Evolutionary conservation across 1,140 invertebrate genomes (phyloP).

Genomic region (Meloidogyne hapla): DNA sequence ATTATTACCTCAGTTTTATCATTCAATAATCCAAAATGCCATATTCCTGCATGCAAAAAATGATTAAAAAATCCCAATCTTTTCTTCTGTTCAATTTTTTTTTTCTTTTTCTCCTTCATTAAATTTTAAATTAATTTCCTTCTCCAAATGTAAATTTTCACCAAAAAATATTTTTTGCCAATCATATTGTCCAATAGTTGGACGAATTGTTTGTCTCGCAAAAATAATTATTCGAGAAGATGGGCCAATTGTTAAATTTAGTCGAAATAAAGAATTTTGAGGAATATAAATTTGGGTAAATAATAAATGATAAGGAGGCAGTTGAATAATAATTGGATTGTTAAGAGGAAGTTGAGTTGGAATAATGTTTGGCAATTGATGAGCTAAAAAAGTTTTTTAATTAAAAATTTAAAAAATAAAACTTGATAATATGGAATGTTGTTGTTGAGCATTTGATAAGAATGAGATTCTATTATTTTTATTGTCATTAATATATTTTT

Average conservation of each 20-base stretch:
- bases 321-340: constrained; percentile 5
- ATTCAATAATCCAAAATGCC: constrained; percentile 49
- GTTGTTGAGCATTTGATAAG: constrained; percentile 5
- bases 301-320: constrained; percentile 15
- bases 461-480: neutral
- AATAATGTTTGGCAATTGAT: neutral
- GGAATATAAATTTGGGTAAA: constrained; percentile 13
- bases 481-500: neutral
- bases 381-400: neutral
- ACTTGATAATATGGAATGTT: neutral
- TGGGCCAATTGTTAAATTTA: constrained; percentile 21
- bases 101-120: neutral
- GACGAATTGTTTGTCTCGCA: constrained; percentile 33
- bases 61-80: constrained; percentile 32
- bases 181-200: constrained; percentile 38
- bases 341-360: constrained; percentile 11
- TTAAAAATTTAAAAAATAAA: neutral
- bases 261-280: neutral
- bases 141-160: constrained; percentile 23
- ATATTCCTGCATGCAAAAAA: constrained; percentile 37
- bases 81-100: neutral
- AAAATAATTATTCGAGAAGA: constrained; percentile 37
- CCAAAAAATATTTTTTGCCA: constrained; percentile 27
- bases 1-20: constrained; percentile 36
- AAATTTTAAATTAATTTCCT: constrained; percentile 2